These are phyloP conservation scores for Ecdyonurus torrentis DNA, from an alignment of 2,888 invertebrate species.

Conservation along the genomic window DNA sequence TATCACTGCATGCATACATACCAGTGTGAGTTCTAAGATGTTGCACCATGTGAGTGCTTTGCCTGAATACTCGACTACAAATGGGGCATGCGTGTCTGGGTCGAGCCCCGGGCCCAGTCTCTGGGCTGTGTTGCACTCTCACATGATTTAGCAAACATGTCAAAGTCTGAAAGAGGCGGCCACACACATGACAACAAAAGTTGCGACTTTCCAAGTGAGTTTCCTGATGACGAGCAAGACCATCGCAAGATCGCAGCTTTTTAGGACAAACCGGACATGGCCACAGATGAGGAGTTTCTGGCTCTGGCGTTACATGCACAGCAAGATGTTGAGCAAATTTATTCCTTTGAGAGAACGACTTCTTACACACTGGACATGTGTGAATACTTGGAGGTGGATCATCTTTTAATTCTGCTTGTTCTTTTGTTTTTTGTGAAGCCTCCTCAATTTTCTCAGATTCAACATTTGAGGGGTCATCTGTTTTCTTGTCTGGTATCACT, in stretches of 20 bases:
- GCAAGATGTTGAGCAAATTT: not conserved
- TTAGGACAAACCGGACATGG: constrained; percentile 3
- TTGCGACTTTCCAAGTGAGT: constrained; percentile 12
- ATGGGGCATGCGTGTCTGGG: constrained; percentile 6
- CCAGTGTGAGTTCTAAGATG: constrained; percentile 13
- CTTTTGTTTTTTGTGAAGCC: not conserved
- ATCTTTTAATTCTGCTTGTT: not conserved
- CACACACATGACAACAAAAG: constrained; percentile 14
- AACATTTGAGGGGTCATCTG: not conserved
- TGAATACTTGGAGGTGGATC: not conserved
- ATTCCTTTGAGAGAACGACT: not conserved
- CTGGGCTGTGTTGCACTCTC: constrained; percentile 8
- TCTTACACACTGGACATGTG: not conserved
- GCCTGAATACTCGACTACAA: constrained; percentile 12
- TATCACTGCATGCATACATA: no score
- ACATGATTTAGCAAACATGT: constrained; percentile 13
- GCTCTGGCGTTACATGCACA: not conserved
- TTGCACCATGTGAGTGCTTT: constrained; percentile 11
- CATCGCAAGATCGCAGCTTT: not conserved
- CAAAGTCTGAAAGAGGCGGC: constrained; percentile 11
- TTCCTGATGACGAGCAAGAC: constrained; percentile 10
- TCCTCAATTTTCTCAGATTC: not conserved
- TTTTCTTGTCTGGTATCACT: not conserved
- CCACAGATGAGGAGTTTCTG: not conserved
- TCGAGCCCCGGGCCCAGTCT: not conserved